Base-by-base conservation (phyloP, 2,888 invertebrate genomes). In the Dusona sp. region DNA sequence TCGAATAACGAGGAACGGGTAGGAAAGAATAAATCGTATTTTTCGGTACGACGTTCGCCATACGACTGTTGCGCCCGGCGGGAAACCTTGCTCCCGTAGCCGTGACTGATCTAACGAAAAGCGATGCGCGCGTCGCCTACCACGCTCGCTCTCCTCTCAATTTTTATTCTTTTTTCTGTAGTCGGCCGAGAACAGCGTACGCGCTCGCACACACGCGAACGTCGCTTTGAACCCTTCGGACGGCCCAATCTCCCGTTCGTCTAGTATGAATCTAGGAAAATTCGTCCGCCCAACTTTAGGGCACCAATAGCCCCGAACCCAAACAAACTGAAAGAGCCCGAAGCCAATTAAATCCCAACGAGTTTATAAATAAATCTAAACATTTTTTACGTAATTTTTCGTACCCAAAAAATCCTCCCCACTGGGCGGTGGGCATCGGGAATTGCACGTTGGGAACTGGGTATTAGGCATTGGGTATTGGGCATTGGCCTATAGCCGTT, bases 61-160 rank as follows among this genome's bases (percentile, higher is more conserved):
- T 90, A 90, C 92, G 92, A 92, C 92, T 92, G 92, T 92, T 92
- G 92, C 92, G 91, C 92, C 92, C 90, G 91, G 91, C 91, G 90
- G 88, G 88, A 88, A 88, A 86, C 77, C 82, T 84, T 77, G 77
- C 84, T 80, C 81, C 81, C 78, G 74, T 84, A 84, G 82, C 88
- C 79, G 79, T 79, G 79, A 83, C 79, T 88, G 79, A 72, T 65
- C 79, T 36, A 29, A 61, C 61, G 16, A 61, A 81, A 51, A 79
- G 81, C 75, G 75, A 73, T 78, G 85, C 61, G 83, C 86, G 83
- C 84, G 72, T 51, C 72, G 54, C 73, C 57, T 61, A 19, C 16
- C 54, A 38, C 57, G 51, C 70, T 33, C 48, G 61, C 68, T 36
- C 70, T n/a, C 9, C 7, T 54, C 51, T 54, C 70, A 57, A 33